A percentile compares a stretch with the other conserved stretches of the same genome.
phyloP scores from a whole-genome alignment of 64 coral and sea anemone genomes.

The Anthopleura sola region DNA sequence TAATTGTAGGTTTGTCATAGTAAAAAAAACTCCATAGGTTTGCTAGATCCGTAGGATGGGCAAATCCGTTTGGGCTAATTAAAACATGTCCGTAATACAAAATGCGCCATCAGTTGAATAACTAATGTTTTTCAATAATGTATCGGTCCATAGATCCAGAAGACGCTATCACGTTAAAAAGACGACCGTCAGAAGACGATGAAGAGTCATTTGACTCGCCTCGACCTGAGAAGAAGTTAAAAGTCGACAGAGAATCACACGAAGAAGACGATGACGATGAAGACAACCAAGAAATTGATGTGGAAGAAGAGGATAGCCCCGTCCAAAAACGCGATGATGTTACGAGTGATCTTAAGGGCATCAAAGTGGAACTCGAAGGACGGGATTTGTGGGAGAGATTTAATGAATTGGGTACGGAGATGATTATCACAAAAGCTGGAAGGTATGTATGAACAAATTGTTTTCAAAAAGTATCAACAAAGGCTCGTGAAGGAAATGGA shows the following conservation, averaged over 20 bases:
- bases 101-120: background rate
- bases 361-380: constrained; percentile 82
- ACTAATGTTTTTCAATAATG: background rate
- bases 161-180: background rate
- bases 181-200: constrained; percentile 29
- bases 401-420: constrained; percentile 97
- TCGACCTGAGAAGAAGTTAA: constrained; percentile 43
- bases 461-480: background rate
- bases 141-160: background rate
- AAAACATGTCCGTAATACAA: background rate
- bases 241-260: constrained; percentile 6
- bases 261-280: constrained; percentile 38
- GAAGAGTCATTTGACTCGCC: background rate
- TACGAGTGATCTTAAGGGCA: constrained; percentile 59
- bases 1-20: constrained; percentile 19
- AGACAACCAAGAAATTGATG: constrained; percentile 22
- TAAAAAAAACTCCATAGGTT: background rate
- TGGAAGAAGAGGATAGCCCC: background rate
- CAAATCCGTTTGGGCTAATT: constrained; percentile 5
- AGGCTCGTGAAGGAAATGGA: background rate
- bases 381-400: constrained; percentile 95
- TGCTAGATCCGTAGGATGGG: background rate
- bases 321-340: background rate
- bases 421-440: constrained; percentile 99
- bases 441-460: constrained; percentile 54